Conservation (phyloP, 2,888 invertebrate genomes). For the Syrista parreyssii region DNA sequence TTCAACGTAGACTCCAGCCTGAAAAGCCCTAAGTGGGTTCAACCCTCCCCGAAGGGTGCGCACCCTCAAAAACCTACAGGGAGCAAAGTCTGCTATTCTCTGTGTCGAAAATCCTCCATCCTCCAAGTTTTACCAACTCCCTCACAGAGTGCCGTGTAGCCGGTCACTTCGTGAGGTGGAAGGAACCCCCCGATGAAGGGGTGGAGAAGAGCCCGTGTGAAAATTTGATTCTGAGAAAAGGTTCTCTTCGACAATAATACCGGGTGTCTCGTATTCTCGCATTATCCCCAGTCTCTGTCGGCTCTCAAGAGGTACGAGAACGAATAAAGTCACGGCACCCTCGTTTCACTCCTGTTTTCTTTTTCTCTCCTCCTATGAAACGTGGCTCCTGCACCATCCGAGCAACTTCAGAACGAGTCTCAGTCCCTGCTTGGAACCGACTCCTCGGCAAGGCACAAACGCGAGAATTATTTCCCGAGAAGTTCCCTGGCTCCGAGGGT, state of each 20-base stretch:
- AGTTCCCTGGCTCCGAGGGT: background rate
- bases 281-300: background rate
- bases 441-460: background rate
- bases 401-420: background rate
- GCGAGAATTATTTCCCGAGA: background rate
- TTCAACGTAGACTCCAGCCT: background rate
- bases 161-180: background rate
- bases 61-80: background rate
- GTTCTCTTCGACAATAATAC: background rate
- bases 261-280: background rate
- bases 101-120: background rate
- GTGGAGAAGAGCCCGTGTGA: background rate
- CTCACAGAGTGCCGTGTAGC: background rate
- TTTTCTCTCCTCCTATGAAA: background rate
- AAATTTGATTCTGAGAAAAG: background rate
- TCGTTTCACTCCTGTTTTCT: background rate
- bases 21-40: constrained; percentile 25
- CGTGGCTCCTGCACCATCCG: background rate
- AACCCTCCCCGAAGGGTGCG: background rate
- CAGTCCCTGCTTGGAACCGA: background rate
- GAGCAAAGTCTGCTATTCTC: background rate
- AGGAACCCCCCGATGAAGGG: background rate
- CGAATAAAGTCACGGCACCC: background rate
- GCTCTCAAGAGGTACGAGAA: background rate
- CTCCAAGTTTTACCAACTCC: background rate